Evolutionary conservation across 2,113 vertebrate species (phyloP), one percentile per base, ranked within the genome.

Genomic region (Carlito syrichta): DNA sequence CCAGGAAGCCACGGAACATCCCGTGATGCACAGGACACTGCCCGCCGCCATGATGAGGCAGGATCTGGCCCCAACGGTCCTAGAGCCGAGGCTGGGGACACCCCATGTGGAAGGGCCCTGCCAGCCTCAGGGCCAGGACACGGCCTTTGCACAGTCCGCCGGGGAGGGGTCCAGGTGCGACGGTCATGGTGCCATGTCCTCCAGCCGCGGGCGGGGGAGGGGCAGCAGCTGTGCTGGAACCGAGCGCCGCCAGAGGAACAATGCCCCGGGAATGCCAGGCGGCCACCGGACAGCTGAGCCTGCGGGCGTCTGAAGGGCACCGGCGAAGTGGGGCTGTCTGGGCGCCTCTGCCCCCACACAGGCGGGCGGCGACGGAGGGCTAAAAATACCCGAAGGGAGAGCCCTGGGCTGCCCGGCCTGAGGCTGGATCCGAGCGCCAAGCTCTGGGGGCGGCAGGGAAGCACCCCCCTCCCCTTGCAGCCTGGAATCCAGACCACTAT

Each of bases 101-200:
- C n/a, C n/a, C n/a, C n/a, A n/a, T n/a, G n/a, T n/a, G n/a, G n/a
- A n/a, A n/a, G n/a, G n/a, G n/a, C n/a, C n/a, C n/a, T n/a, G n/a
- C n/a, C 73, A 66, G 62, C 86, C 74, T n/a, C 40, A 13, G 62
- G 81, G 85, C 52, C 10, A 43, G 71, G 77, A 83, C 3, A 0
- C 1, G 62, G 76, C 83, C 97, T 99, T 98, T 98, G 98, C 97
- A 95, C 98, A 98, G 97, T 95, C 30, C 86, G n/a, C n/a, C n/a
- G n/a, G n/a, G n/a, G n/a, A n/a, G n/a, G 97, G 95, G 97, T 96
- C 97, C 96, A 83, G 54, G 76, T 84, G n/a, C 8, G 11, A 50
- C 76, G 94, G 77, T 96, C 88, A 48, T 9, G 5, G 68, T n/a
- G 45, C 89, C 95, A 56, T 2, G 32, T 83, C 92, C 92, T 48